Percentiles rank a stretch among this genome's conserved stretches.
Conservation (phyloP, 1,140 invertebrate genomes). For the Bombus waltoni region DNA sequence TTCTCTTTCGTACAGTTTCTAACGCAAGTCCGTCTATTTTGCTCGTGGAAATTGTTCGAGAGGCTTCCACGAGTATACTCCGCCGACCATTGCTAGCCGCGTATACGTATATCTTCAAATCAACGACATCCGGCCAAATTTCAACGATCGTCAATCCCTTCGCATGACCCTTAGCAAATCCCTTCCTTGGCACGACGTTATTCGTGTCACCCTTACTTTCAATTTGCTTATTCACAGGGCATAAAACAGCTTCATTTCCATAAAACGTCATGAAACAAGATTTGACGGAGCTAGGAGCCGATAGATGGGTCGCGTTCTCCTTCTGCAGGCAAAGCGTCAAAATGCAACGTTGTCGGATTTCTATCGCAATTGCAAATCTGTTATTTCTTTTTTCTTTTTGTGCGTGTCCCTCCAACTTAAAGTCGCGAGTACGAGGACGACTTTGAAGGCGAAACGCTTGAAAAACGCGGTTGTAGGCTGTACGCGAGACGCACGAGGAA, state of each 20-base stretch:
- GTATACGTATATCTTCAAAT: no score
- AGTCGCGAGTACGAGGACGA: not conserved
- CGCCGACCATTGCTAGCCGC: no score
- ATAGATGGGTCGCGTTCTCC: not conserved
- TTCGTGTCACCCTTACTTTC: not conserved
- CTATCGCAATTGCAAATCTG: no score
- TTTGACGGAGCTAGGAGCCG: constrained; percentile 25
- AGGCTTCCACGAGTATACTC: no score
- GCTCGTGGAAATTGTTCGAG: no score
- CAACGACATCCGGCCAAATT: no score
- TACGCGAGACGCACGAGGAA: not conserved
- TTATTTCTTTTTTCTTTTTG: no score
- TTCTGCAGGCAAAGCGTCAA: not conserved
- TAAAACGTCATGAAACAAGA: constrained; percentile 26
- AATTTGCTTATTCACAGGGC: not conserved
- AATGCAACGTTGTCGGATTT: not conserved
- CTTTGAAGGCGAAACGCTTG: not conserved
- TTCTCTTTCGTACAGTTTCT: no score
- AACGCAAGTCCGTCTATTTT: no score
- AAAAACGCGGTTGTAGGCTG: not conserved
- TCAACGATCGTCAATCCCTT: no score
- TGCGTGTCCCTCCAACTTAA: not conserved
- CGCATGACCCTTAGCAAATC: no score
- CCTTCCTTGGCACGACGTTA: no score
- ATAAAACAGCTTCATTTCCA: constrained; percentile 10